Evolutionary conservation across 2,113 vertebrate species (phyloP).

Genomic region (Macaca nemestrina): DNA sequence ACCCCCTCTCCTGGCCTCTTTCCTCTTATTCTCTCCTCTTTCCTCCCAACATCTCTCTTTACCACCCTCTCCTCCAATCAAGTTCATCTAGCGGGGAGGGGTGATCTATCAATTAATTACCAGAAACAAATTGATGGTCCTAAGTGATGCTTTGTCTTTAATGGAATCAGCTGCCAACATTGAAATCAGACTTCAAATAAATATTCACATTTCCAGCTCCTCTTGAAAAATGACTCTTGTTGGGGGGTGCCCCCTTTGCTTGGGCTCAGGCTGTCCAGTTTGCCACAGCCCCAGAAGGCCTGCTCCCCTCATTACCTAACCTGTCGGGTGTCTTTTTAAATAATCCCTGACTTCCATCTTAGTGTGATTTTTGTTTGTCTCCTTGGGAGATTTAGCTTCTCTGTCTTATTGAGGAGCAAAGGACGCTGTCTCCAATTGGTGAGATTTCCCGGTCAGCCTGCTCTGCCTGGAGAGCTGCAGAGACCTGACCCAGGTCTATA

Average conservation of each 20-base stretch:
- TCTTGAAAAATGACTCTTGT: background rate
- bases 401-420: background rate
- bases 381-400: background rate
- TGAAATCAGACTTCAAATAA: background rate
- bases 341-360: background rate
- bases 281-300: background rate
- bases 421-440: background rate
- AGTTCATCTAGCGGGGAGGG: background rate
- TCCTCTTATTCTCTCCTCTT: background rate
- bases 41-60: background rate
- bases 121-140: background rate
- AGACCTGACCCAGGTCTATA: background rate
- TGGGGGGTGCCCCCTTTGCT: background rate
- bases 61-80: background rate
- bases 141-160: background rate
- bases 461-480: background rate
- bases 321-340: background rate
- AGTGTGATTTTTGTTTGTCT: background rate
- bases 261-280: background rate
- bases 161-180: background rate
- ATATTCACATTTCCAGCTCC: background rate
- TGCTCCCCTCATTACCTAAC: background rate
- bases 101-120: background rate
- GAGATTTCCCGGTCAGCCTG: background rate
- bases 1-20: background rate